Evolutionary conservation across 2,797 vertebrate genomes (phyloP), one percentile per base, ranked within the genome.

Genomic region (Poliocrania exsul): DNA sequence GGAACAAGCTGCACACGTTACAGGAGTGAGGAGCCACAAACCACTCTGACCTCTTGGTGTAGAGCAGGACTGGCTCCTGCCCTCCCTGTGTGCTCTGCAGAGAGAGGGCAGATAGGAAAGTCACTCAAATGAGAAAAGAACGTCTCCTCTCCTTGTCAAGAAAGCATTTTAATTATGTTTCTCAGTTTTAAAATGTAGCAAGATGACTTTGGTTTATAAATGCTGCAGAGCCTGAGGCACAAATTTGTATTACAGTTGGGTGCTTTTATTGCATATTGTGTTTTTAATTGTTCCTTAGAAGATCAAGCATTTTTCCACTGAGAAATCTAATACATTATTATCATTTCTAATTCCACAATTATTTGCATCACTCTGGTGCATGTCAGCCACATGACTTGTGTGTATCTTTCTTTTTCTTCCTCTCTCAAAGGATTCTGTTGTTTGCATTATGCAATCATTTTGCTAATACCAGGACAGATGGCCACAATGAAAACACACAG

Each of bases 401-500:
- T 33, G 46, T 79, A 51, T 91, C 73, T 92, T 86, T 88, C 86
- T 88, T 67, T 87, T 73, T 77, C 70, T 71, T 92, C 60, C 60
- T 69, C 86, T 88, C 92, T 93, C 91, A 95, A 77, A 96, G 87
- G 80, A 73, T 81, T 90, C 49, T 86, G 91, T 92, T 96, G 82
- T 95, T 96, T 92, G 50, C 70, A 84, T 92, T 91, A 97, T 95
- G 93, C 93, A 96, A 96, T 92, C 73, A 17, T 88, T 94, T 89
- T 92, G 92, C 65, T 95, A 94, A 93, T 90, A 86, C 64, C 77
- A 60, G 89, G 85, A 93, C 95, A 97, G 95, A 97, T 96, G 96
- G 95, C 71, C 70, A 90, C 80, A 90, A 71, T 77, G 88, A 93
- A 94, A 91, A 96, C 90, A 95, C 24, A 73, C 85, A 80, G 95